Conservation (phyloP, 2,888 invertebrate genomes). For the Aspidiotus destructor region DNA sequence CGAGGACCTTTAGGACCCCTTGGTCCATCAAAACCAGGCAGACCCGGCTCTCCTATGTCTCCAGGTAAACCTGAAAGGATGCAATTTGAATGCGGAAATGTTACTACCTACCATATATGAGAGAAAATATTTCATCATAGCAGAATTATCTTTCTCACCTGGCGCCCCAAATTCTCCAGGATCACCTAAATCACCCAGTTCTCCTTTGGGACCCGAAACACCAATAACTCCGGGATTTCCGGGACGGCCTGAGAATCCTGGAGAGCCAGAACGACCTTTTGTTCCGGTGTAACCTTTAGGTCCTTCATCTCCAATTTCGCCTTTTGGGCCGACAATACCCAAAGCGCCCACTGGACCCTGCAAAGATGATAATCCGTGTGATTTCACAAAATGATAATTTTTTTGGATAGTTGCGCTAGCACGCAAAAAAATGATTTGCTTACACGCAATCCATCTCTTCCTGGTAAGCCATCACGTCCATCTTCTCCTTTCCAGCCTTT, state of each 20-base stretch:
- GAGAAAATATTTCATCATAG: background rate
- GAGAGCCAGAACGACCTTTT: constrained; percentile 42
- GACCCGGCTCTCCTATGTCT: constrained; percentile 42
- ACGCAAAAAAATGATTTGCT: background rate
- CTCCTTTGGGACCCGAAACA: constrained; percentile 42
- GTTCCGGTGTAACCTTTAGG: constrained; percentile 43
- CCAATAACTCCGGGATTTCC: constrained; percentile 51
- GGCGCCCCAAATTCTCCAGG: constrained; percentile 48
- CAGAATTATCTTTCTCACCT: constrained; percentile 39
- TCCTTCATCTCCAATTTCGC: constrained; percentile 49
- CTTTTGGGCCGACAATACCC: constrained; percentile 44
- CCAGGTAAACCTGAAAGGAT: constrained; percentile 37
- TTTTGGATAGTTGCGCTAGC: background rate
- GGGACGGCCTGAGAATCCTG: constrained; percentile 41
- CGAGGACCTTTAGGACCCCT: constrained; percentile 44
- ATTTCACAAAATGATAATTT: background rate
- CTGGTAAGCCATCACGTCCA: constrained; percentile 43
- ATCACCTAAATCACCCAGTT: constrained; percentile 43
- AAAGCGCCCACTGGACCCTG: constrained; percentile 43
- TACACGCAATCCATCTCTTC: constrained; percentile 40
- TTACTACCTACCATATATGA: background rate
- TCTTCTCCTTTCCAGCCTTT: constrained; percentile 41
- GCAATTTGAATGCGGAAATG: background rate
- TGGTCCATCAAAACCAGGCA: constrained; percentile 39
- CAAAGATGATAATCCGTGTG: background rate